A percentile compares a stretch with the other conserved stretches of the same genome.
Conservation (phyloP, 2,888 invertebrate genomes). For the Lochmaea capreae region DNA sequence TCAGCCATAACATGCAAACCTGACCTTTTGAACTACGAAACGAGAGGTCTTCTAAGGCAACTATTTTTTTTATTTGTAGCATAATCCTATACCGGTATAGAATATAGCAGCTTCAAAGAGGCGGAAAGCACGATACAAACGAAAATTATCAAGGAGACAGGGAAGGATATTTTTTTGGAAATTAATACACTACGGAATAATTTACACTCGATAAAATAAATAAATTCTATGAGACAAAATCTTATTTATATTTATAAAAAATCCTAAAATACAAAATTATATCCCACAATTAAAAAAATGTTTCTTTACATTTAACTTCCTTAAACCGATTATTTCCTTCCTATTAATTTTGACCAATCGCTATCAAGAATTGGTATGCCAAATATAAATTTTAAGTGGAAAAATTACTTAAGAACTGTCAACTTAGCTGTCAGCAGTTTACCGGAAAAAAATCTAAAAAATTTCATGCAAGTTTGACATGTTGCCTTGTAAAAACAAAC, state of each 20-base stretch:
- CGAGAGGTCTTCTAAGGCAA: slow-evolving; percentile 17
- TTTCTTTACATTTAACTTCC: too few relatives aligned
- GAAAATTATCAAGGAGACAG: slow-evolving; percentile 52
- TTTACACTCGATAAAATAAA: not conserved
- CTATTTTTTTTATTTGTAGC: slow-evolving; percentile 22
- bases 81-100: slow-evolving; percentile 44
- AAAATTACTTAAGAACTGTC: too few relatives aligned
- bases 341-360: too few relatives aligned
- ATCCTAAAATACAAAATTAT: too few relatives aligned
- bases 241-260: not conserved
- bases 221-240: not conserved
- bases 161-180: not conserved
- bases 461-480: too few relatives aligned
- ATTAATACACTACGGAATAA: not conserved
- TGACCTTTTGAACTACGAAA: slow-evolving; percentile 19
- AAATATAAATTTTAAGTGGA: too few relatives aligned
- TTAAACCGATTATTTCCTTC: too few relatives aligned
- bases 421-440: too few relatives aligned
- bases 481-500: too few relatives aligned
- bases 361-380: too few relatives aligned
- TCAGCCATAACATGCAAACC: slow-evolving; percentile 16
- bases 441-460: too few relatives aligned
- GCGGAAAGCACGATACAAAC: slow-evolving; percentile 55
- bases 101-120: slow-evolving; percentile 50
- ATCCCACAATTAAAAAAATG: too few relatives aligned